A percentile compares a stretch with the other conserved stretches of the same genome.
Evolutionary conservation across 1,140 invertebrate species (phyloP).

Genomic region (Anastatus disparis): DNA sequence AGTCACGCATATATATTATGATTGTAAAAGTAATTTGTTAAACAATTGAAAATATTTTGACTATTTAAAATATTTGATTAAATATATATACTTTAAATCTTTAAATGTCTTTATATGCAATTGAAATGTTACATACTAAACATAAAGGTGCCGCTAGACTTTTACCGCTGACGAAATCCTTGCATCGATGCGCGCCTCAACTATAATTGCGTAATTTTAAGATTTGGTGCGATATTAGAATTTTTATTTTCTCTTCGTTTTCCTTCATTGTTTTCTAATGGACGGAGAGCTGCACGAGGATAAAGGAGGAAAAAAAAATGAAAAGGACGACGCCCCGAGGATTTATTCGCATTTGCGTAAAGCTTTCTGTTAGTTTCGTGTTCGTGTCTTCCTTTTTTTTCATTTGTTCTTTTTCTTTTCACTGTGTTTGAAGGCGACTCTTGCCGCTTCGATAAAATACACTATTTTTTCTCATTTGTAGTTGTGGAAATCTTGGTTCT

Average conservation of each 20-base stretch:
- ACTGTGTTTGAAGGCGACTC: not conserved
- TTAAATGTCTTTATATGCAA: too few species aligned
- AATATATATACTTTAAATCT: too few species aligned
- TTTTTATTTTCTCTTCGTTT: slow-evolving; percentile 4
- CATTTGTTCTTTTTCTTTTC: not conserved
- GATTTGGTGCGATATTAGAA: slow-evolving; percentile 20
- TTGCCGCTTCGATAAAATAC: slow-evolving; percentile 12
- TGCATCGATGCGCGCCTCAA: not conserved
- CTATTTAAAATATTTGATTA: too few species aligned
- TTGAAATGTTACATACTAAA: too few species aligned
- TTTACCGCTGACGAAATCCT: too few species aligned
- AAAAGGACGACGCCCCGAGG: not conserved
- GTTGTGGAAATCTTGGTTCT: slow-evolving; percentile 15
- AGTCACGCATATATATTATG: too few species aligned
- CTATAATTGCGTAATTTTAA: not conserved
- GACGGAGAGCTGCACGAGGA: slow-evolving; percentile 24
- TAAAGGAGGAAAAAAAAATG: not conserved
- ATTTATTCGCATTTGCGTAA: slow-evolving; percentile 30
- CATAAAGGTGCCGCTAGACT: too few species aligned
- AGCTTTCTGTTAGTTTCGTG: slow-evolving; percentile 12
- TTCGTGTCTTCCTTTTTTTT: not conserved
- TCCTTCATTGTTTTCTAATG: slow-evolving; percentile 39
- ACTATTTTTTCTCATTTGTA: slow-evolving; percentile 18
- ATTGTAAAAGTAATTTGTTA: too few species aligned
- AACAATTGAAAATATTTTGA: too few species aligned